Percentiles rank a stretch among this genome's conserved stretches.
Evolutionary conservation across 2,797 vertebrate species (phyloP).

Genomic region (Cossypha niveicapilla): DNA sequence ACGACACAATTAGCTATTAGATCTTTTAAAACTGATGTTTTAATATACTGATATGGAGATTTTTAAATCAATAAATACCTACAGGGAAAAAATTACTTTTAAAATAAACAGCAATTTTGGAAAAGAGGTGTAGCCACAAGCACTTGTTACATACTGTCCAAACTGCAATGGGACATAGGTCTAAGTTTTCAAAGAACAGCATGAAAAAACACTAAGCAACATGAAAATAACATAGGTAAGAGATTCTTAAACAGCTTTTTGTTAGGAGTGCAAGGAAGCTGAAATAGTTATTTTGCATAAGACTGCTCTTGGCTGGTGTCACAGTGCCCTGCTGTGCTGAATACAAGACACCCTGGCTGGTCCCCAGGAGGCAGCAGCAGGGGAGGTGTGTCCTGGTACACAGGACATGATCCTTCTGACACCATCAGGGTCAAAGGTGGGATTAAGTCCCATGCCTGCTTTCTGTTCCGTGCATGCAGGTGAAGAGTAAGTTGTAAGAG

Average conservation of each 20-base stretch:
- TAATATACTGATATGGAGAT: neutral
- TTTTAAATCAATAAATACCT: neutral
- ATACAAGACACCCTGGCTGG: neutral
- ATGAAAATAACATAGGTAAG: neutral
- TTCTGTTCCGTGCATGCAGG: neutral
- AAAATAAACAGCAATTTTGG: neutral
- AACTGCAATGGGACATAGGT: fast-evolving
- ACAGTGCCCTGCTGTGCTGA: neutral
- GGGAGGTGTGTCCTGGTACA: neutral
- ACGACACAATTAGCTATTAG: neutral
- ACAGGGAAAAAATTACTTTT: neutral
- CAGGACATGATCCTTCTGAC: neutral
- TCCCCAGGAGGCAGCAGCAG: neutral
- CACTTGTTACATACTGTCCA: neutral
- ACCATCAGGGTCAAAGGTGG: neutral
- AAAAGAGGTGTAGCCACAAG: neutral
- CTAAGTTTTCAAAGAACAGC: neutral
- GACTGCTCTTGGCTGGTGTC: neutral
- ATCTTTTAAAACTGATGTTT: neutral
- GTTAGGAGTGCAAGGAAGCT: neutral
- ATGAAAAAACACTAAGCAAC: neutral
- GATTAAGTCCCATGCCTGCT: neutral
- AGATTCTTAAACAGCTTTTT: neutral
- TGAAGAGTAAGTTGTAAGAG: neutral
- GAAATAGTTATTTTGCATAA: neutral